These are phyloP conservation scores for Scaptomyza reducta DNA, from an alignment of 2,888 invertebrate species.

Conservation along the genomic window DNA sequence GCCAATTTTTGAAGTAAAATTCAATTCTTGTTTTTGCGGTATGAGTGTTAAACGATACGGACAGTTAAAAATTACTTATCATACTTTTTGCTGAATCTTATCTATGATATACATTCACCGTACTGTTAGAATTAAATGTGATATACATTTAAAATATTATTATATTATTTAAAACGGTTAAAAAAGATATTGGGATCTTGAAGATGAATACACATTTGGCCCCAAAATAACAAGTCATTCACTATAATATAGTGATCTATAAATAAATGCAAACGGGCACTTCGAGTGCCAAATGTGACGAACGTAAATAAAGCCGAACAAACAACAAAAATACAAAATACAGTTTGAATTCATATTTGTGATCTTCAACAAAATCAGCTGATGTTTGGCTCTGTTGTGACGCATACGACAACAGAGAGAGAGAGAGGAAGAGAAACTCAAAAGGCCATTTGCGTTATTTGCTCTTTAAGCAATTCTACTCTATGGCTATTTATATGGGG, in stretches of 20 bases:
- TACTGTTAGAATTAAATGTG: no score
- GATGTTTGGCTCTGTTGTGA: constrained; percentile 44
- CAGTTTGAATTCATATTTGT: constrained; percentile 44
- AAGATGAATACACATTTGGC: neutral
- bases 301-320: constrained; percentile 42
- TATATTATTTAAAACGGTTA: no score
- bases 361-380: constrained; percentile 53
- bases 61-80: no score
- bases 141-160: no score
- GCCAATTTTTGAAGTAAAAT: no score
- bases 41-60: no score
- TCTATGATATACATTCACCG: no score
- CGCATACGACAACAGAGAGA: constrained; percentile 38
- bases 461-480: neutral
- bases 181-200: no score
- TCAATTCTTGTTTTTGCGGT: no score
- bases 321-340: constrained; percentile 2
- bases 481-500: constrained; percentile 65
- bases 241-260: constrained; percentile 21
- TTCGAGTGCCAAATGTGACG: constrained; percentile 48
- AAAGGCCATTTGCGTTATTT: constrained; percentile 6
- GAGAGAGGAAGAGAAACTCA: constrained; percentile 5
- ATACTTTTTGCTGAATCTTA: no score
- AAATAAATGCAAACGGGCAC: constrained; percentile 38
- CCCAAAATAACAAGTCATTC: constrained; percentile 39